Evolutionary conservation across 2,113 vertebrate genomes (phyloP).

Genomic region (Electrona antarctica): DNA sequence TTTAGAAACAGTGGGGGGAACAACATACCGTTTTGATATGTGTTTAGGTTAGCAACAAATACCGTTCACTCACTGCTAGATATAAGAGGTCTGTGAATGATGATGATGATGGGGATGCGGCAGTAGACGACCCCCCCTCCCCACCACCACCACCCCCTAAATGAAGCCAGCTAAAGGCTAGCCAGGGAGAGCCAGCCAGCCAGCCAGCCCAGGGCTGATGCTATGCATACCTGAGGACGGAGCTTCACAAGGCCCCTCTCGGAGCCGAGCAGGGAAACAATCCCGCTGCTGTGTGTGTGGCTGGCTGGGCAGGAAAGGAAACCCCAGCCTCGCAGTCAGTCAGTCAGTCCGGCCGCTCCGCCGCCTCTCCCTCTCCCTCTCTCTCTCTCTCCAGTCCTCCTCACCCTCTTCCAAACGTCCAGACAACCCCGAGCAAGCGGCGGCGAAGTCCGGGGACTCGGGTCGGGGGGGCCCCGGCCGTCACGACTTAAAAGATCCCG

Average conservation of each 20-base stretch:
- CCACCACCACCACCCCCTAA: constrained; percentile 17
- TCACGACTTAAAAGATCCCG: constrained; percentile 65
- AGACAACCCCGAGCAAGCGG: constrained; percentile 73
- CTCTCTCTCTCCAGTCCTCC: background rate
- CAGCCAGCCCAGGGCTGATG: constrained; percentile 45
- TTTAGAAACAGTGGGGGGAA: constrained; percentile 38
- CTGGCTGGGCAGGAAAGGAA: constrained; percentile 72
- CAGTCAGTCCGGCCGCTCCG: constrained; percentile 67
- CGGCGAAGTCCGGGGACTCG: constrained; percentile 70
- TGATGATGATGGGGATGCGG: constrained; percentile 31
- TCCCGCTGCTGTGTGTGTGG: constrained; percentile 59
- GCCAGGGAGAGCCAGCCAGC: constrained; percentile 17
- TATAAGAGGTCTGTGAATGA: too few relatives aligned
- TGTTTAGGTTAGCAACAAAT: constrained; percentile 55
- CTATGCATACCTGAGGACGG: constrained; percentile 72
- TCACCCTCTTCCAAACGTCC: constrained; percentile 59
- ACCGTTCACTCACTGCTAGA: too few relatives aligned
- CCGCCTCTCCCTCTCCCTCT: constrained; percentile 70
- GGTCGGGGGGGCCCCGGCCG: constrained; percentile 75
- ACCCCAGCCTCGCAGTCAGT: constrained; percentile 69
- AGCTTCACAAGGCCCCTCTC: constrained; percentile 72
- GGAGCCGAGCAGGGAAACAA: constrained; percentile 73
- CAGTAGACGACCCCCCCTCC: constrained; percentile 33
- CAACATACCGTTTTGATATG: background rate
- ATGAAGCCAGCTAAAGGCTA: constrained; percentile 44